phyloP scores from a whole-genome alignment of 2,113 vertebrate genomes.

The Scomber japonicus region DNA sequence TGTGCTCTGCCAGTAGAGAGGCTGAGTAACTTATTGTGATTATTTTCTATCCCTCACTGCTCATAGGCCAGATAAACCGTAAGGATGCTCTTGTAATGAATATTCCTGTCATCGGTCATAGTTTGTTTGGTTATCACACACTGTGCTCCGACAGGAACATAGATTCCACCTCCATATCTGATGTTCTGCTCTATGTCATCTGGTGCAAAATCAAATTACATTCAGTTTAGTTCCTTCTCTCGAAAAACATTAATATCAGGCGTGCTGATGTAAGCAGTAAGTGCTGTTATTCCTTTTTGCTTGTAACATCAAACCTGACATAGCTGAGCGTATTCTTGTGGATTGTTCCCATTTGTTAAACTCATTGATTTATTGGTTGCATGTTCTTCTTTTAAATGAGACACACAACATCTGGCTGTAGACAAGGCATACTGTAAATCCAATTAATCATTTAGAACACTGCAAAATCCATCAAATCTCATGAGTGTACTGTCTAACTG shows the following conservation, averaged over 20 bases:
- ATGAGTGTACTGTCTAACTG: not conserved
- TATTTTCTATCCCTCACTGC: not conserved
- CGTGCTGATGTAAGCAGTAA: conserved; percentile 18
- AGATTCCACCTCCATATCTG: conserved; percentile 37
- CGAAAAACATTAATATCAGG: conserved; percentile 18
- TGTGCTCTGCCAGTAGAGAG: conserved; percentile 14
- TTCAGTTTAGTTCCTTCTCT: conserved; percentile 26
- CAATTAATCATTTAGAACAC: conserved; percentile 30
- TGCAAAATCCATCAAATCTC: conserved; percentile 9
- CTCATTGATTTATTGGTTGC: conserved; percentile 12
- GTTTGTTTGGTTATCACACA: conserved; percentile 21
- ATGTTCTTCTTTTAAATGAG: conserved; percentile 25
- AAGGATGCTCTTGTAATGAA: conserved; percentile 49
- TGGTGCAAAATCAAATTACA: conserved; percentile 38
- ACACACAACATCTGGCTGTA: not conserved
- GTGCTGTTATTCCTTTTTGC: not conserved
- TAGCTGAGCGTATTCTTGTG: not conserved
- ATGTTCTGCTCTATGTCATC: conserved; percentile 42
- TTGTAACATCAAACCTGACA: not conserved
- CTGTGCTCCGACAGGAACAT: conserved; percentile 23
- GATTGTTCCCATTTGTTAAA: conserved; percentile 7
- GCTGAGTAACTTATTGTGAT: conserved; percentile 19
- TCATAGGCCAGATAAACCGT: conserved; percentile 36
- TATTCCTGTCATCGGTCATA: conserved; percentile 50
- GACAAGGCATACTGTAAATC: conserved; percentile 4